Percentiles rank a stretch among this genome's conserved stretches.
Conservation (phyloP, 2,888 invertebrate genomes). For the Schizotus pectinicornis region DNA sequence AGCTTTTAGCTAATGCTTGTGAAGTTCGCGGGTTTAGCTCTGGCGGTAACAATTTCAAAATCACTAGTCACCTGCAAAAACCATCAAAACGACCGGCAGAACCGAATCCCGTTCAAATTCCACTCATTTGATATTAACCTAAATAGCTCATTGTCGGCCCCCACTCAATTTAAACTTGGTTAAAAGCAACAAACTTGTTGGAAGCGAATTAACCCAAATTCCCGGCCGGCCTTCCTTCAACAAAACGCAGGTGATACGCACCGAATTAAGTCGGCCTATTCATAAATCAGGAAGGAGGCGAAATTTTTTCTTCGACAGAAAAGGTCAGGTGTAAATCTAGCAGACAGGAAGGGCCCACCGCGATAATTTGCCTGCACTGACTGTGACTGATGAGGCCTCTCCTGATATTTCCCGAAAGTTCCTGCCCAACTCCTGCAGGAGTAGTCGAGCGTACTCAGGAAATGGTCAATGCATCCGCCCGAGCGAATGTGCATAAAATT, state of each 20-base stretch:
- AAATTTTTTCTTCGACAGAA: constrained; percentile 39
- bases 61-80: too few relatives aligned
- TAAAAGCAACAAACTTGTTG: too few relatives aligned
- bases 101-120: too few relatives aligned
- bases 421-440: constrained; percentile 33
- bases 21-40: too few relatives aligned
- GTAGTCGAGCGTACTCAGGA: constrained; percentile 37
- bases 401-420: constrained; percentile 38
- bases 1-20: too few relatives aligned
- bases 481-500: constrained; percentile 21
- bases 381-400: constrained; percentile 50
- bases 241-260: not conserved
- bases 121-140: too few relatives aligned
- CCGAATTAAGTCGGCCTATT: constrained; percentile 5
- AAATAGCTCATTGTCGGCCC: too few relatives aligned
- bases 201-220: too few relatives aligned
- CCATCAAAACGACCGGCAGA: too few relatives aligned
- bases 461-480: constrained; percentile 31
- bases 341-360: constrained; percentile 46
- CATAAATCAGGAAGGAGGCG: constrained; percentile 25
- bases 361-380: constrained; percentile 50
- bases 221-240: not conserved
- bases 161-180: too few relatives aligned
- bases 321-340: constrained; percentile 49
- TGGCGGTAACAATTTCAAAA: too few relatives aligned